Percentiles rank a stretch among this genome's conserved stretches.
phyloP scores from a whole-genome alignment of 2,888 invertebrate species.

The Troides helena region DNA sequence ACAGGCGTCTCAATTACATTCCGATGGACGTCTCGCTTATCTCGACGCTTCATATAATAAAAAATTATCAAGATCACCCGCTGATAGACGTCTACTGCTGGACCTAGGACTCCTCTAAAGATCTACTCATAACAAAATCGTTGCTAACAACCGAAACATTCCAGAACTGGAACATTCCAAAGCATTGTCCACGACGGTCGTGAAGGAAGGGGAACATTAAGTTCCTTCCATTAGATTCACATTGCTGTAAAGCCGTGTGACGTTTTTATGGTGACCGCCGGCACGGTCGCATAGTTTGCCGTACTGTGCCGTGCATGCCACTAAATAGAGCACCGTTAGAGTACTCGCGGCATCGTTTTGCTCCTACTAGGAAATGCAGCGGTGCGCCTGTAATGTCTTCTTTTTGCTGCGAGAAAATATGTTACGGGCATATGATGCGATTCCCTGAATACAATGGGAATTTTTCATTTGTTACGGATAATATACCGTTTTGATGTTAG shows the following conservation, averaged over 20 bases:
- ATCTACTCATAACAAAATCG: not conserved
- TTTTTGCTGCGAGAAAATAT: constrained; percentile 26
- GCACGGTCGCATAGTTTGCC: constrained; percentile 35
- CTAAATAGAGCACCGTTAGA: constrained; percentile 48
- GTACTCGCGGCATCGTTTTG: constrained; percentile 31
- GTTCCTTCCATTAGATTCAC: constrained; percentile 37
- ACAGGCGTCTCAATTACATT: no score
- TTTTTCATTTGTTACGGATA: constrained; percentile 16
- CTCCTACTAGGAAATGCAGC: constrained; percentile 29
- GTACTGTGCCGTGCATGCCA: constrained; percentile 33
- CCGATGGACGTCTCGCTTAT: no score
- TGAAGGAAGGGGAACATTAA: not conserved
- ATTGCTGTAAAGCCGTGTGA: constrained; percentile 29
- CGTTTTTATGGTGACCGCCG: constrained; percentile 33
- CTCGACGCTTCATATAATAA: no score
- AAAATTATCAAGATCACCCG: no score
- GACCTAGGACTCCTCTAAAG: not conserved
- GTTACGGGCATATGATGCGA: constrained; percentile 12
- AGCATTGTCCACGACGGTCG: not conserved
- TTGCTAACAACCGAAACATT: not conserved
- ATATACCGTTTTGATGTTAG: constrained; percentile 5
- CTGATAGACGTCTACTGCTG: not conserved
- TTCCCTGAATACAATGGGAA: constrained; percentile 15
- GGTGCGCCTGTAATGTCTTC: constrained; percentile 24
- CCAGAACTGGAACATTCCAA: not conserved